Conservation (phyloP, 2,888 invertebrate species). For the Idaea aversata region DNA sequence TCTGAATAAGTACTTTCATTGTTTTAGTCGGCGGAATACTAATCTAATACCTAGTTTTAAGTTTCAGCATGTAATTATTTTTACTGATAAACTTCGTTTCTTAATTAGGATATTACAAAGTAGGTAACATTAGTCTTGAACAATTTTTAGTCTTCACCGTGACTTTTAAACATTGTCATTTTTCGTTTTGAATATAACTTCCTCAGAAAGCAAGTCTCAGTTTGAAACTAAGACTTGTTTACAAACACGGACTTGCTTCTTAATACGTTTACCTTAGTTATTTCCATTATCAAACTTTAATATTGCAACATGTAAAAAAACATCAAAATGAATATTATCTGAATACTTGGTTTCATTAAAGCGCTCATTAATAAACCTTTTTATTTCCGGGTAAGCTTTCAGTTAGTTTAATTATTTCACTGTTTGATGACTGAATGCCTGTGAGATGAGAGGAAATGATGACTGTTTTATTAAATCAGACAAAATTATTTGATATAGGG, state of each 20-base stretch:
- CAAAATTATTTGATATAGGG: constrained; percentile 5
- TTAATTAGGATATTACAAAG: not conserved
- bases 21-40: constrained; percentile 11
- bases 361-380: not conserved
- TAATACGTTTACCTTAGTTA: not conserved
- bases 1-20: constrained; percentile 31
- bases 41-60: no score
- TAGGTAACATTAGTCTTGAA: not conserved
- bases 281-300: not conserved
- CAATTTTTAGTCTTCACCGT: not conserved
- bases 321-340: no score
- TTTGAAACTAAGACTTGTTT: not conserved
- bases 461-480: constrained; percentile 8
- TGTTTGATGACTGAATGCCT: no score
- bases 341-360: not conserved
- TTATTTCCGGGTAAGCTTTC: not conserved
- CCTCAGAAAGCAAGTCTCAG: not conserved
- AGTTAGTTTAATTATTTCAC: no score
- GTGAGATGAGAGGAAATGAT: constrained; percentile 14
- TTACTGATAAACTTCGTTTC: constrained; percentile 4
- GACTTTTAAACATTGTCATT: no score
- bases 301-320: not conserved
- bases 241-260: constrained; percentile 3
- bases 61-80: constrained; percentile 23
- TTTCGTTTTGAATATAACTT: not conserved